Conservation (phyloP, 2,888 invertebrate species). For the Heliconius erato region DNA sequence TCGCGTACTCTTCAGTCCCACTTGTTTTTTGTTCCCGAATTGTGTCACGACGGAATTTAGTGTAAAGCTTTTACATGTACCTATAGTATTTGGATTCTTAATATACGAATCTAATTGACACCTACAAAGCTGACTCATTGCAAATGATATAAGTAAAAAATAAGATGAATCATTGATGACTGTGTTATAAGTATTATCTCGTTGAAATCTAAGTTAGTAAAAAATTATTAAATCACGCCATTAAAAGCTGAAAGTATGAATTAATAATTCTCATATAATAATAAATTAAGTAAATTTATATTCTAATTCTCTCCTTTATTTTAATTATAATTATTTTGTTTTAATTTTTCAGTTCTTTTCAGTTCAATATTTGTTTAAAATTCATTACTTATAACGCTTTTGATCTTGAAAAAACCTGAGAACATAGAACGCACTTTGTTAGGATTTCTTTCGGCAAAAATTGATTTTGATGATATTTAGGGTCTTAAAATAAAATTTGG, state of each 20-base stretch:
- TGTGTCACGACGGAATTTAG: background rate
- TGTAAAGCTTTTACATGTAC: background rate
- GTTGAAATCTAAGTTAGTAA: background rate
- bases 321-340: too few relatives aligned
- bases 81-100: background rate
- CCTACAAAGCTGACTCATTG: background rate
- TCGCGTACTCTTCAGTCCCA: background rate
- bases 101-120: background rate
- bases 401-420: too few relatives aligned
- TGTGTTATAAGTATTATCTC: background rate
- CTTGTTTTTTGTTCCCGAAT: background rate
- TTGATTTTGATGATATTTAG: too few relatives aligned
- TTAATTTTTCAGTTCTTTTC: too few relatives aligned
- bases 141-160: background rate
- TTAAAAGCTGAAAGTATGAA: too few relatives aligned
- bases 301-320: too few relatives aligned
- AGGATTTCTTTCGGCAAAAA: too few relatives aligned
- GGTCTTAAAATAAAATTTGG: too few relatives aligned
- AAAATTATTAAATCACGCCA: background rate
- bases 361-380: too few relatives aligned
- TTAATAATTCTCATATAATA: background rate
- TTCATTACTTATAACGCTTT: too few relatives aligned
- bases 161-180: constrained; percentile 17
- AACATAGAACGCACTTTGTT: too few relatives aligned
- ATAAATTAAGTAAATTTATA: too few relatives aligned